Conservation (phyloP, 1,140 invertebrate species). For the Lordiphosa clarofinis region DNA sequence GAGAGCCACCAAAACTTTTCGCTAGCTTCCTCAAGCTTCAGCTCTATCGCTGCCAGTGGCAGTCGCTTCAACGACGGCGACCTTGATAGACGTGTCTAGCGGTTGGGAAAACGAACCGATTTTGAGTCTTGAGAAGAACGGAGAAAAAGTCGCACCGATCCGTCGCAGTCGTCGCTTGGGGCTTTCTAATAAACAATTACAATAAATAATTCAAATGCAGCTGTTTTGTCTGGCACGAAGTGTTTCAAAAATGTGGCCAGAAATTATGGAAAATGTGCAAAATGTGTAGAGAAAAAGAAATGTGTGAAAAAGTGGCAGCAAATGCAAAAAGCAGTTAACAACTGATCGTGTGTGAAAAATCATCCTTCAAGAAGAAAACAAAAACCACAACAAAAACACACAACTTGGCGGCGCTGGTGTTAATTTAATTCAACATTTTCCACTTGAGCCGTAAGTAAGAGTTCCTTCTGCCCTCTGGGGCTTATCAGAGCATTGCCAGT, state of each 20-base stretch:
- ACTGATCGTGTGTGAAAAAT: conserved; percentile 1
- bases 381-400: conserved; percentile 11
- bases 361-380: conserved; percentile 23
- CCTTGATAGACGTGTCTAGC: conserved; percentile 79
- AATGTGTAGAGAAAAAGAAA: conserved; percentile 36
- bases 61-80: conserved; percentile 78
- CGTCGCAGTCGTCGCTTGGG: conserved; percentile 28
- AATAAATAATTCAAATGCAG: conserved; percentile 27
- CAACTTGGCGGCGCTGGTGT: conserved; percentile 9
- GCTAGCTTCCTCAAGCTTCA: conserved; percentile 40
- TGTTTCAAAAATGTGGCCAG: conserved; percentile 56
- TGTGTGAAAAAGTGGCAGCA: conserved; percentile 40
- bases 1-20: conserved; percentile 35
- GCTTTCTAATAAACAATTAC: conserved; percentile 38
- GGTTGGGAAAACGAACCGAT: conserved; percentile 26
- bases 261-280: conserved; percentile 47
- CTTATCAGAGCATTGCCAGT: conserved; percentile 68
- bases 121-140: conserved; percentile 17
- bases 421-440: conserved; percentile 53
- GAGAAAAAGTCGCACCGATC: conserved; percentile 23
- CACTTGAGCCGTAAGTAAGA: conserved; percentile 37
- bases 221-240: conserved; percentile 42
- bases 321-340: conserved; percentile 29
- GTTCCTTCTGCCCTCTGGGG: conserved; percentile 15
- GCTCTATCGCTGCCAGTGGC: conserved; percentile 26